Evolutionary conservation across 2,113 vertebrate species (phyloP), one percentile per base, ranked within the genome.

Genomic region (Pimephales promelas): DNA sequence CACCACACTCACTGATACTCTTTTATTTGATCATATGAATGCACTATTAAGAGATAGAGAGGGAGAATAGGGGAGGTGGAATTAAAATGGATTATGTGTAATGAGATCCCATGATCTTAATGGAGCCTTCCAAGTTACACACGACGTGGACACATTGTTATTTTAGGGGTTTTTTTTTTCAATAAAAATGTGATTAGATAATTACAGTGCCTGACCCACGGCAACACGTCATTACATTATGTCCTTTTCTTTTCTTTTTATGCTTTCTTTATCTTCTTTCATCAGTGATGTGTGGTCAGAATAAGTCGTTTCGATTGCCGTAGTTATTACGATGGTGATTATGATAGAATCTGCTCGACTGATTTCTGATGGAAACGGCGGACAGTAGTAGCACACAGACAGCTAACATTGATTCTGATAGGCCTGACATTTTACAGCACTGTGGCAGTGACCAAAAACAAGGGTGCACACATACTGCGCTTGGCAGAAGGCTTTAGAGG

Each of bases 371-470:
- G 77, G 56, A 56, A 61, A 83, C 79, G 77, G 52, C 47, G 81
- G 81, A 14, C 3, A 83, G 62, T 43, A 16, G 22, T 82, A 70
- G 84, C 86, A 80, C 79, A 87, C 45, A 77, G 45, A 13, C 26
- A 43, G 61, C 77, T 75, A 82, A 80, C 83, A 18, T 10, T 82
- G 79, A 77, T 86, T 87, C 56, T 70, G 79, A 43, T 64, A 82
- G 66, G 85, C 72, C 84, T 91, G 90, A 89, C 90, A 91, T 92
- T 92, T 91, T 79, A 77, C 79, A 79, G 89, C 86, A 88, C 86
- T 84, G 75, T 56, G 87, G 43, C 70, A 83, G 83, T 45, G 79
- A 43, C 22, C 22, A 43, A 20, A 54, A 43, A 47, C 54, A 47
- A 62, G 57, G 24, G 20, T 56, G 49, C 49, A 49, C 73, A 56